Base-by-base conservation (phyloP, 2,113 vertebrate species). In the Actinemys pallida region DNA sequence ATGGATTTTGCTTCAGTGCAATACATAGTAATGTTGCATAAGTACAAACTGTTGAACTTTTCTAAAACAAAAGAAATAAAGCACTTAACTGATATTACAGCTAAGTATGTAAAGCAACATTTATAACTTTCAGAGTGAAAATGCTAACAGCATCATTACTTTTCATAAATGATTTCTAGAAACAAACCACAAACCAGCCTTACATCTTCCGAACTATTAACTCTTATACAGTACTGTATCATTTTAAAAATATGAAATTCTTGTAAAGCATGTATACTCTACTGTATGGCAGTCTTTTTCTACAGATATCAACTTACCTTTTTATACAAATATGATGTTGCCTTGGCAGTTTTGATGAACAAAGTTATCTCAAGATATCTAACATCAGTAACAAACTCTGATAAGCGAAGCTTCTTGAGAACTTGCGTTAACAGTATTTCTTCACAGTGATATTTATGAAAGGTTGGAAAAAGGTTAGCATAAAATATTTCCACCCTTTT, bases 361-460 rank as follows among this genome's bases (percentile, higher is more conserved):
- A 98, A 98, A 98, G 95, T 98, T 98, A 98, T 97, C 90, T 98
- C 97, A 98, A 98, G 98, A 98, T 98, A 99, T 98, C 97, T 98
- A 99, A 99, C 97, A 96, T 98, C 97, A 97, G 98, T 98, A 98
- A 99, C 98, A 99, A 99, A 99, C 98, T 97, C 89, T 90, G 90
- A 92, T 98, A 97, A 98, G 98, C 98, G 98, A 98, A 98, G 98
- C 98, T 97, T 98, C 97, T 97, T 97, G 98, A 98, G 99, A 98
- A 98, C 98, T 98, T 98, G 98, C 98, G 98, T 99, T 98, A 98
- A 98, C 96, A 99, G 99, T 98, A 98, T 98, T 98, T 99, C 98
- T 99, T 99, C 99, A 99, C 99, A 99, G 99, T 99, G 99, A 99
- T 99, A 98, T 97, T 99, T 99, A 98, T 99, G 99, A 99, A 99